These are phyloP conservation scores for Psilopsiagon aymara DNA, from an alignment of 2,113 vertebrate genomes.

Conservation along the genomic window DNA sequence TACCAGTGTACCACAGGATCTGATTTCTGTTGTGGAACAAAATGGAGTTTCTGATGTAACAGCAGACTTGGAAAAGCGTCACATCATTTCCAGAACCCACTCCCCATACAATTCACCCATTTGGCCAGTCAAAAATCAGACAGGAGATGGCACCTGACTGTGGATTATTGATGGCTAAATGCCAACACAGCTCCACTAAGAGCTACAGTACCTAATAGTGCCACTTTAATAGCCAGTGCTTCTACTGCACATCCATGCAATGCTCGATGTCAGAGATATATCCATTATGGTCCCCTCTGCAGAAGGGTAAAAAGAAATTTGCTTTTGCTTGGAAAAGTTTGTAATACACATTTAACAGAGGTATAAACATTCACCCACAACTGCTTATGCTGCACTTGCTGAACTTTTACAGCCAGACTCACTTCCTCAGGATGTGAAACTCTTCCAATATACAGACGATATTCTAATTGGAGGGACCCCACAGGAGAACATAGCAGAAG, in stretches of 20 bases:
- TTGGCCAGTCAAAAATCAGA: background rate
- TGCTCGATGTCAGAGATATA: background rate
- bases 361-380: background rate
- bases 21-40: background rate
- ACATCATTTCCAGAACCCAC: background rate
- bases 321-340: background rate
- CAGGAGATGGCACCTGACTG: background rate
- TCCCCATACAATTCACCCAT: background rate
- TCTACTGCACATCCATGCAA: background rate
- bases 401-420: background rate
- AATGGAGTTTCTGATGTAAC: background rate
- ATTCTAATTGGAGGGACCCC: background rate
- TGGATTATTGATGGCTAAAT: background rate
- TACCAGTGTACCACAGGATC: background rate
- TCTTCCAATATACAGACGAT: background rate
- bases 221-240: background rate
- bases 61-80: background rate
- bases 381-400: background rate
- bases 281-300: background rate
- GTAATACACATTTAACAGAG: background rate
- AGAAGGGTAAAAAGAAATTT: background rate
- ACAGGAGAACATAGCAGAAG: background rate
- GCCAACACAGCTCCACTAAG: background rate
- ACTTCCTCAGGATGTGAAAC: background rate
- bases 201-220: too few relatives aligned